These are phyloP conservation scores for Gopherus evgoodei DNA, from an alignment of 2,113 vertebrate species.

Conservation along the genomic window DNA sequence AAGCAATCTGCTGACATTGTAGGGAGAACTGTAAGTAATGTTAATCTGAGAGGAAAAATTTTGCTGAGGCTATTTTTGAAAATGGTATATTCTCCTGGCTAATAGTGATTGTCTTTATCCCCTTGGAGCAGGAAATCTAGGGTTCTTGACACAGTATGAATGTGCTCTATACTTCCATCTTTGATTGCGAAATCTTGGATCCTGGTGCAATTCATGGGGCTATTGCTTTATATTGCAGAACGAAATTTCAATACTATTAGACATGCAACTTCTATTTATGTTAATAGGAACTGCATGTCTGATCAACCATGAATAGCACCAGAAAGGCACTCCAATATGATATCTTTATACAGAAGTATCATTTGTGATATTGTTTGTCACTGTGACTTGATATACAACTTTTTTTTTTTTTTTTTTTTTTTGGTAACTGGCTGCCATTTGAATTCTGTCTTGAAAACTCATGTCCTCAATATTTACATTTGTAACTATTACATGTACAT, in stretches of 20 bases:
- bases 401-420: conserved; percentile 54
- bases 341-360: conserved; percentile 32
- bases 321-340: conserved; percentile 38
- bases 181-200: neutral
- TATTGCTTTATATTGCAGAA: conserved; percentile 8
- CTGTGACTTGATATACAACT: neutral
- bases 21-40: neutral
- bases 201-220: neutral
- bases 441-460: conserved; percentile 42
- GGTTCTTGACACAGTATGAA: neutral
- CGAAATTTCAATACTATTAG: conserved; percentile 1
- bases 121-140: conserved; percentile 6
- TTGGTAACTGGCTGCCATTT: conserved; percentile 23
- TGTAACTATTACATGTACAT: conserved; percentile 25
- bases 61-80: neutral
- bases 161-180: neutral
- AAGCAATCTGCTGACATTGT: conserved; percentile 4
- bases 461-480: conserved; percentile 25
- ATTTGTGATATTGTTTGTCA: conserved; percentile 53
- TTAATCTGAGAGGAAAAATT: conserved; percentile 53
- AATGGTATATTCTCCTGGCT: neutral
- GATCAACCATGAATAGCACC: neutral
- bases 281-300: conserved; percentile 7
- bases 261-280: conserved; percentile 10
- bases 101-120: neutral